These are phyloP conservation scores for Caenorhabditis becei DNA, from an alignment of 2,888 invertebrate species.

Conservation along the genomic window DNA sequence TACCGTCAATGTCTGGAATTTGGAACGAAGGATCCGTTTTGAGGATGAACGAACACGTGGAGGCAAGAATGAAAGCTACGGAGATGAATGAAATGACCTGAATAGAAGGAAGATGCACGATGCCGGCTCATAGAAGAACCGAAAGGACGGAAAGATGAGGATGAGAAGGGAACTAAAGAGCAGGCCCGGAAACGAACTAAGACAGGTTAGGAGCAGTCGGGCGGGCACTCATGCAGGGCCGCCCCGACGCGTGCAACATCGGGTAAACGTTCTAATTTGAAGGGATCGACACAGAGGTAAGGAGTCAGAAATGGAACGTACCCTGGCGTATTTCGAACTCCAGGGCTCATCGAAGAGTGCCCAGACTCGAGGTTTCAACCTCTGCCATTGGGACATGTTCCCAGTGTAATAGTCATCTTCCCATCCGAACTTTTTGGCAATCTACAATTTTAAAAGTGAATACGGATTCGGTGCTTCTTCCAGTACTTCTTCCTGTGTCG, in stretches of 20 bases:
- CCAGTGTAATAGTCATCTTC: constrained; percentile 91
- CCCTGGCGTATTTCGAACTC: constrained; percentile 91
- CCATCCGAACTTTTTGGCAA: constrained; percentile 89
- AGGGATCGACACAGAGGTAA: constrained; percentile 11
- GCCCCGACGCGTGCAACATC: constrained; percentile 37
- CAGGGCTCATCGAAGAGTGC: constrained; percentile 99
- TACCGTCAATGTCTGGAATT: constrained; percentile 85
- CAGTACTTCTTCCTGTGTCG: constrained; percentile 75
- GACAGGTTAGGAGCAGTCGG: constrained; percentile 19
- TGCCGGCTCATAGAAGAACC: constrained; percentile 5
- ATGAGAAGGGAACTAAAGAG: constrained; percentile 15
- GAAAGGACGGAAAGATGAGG: constrained; percentile 7
- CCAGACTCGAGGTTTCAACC: constrained; percentile 94
- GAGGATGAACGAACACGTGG: constrained; percentile 94
- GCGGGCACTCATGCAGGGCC: constrained; percentile 28
- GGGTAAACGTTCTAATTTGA: neutral
- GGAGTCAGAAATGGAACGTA: constrained; percentile 42
- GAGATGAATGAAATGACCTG: constrained; percentile 95
- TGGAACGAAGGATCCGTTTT: constrained; percentile 98
- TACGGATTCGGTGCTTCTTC: neutral
- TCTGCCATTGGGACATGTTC: constrained; percentile 88
- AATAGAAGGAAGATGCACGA: constrained; percentile 60
- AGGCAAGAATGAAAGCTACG: constrained; percentile 95
- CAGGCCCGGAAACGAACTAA: constrained; percentile 8
- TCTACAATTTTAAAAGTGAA: constrained; percentile 25